Percentiles rank a stretch among this genome's conserved stretches.
These are phyloP conservation scores for Erpetoichthys calabaricus DNA, from an alignment of 2,797 vertebrate species.

Conservation along the genomic window DNA sequence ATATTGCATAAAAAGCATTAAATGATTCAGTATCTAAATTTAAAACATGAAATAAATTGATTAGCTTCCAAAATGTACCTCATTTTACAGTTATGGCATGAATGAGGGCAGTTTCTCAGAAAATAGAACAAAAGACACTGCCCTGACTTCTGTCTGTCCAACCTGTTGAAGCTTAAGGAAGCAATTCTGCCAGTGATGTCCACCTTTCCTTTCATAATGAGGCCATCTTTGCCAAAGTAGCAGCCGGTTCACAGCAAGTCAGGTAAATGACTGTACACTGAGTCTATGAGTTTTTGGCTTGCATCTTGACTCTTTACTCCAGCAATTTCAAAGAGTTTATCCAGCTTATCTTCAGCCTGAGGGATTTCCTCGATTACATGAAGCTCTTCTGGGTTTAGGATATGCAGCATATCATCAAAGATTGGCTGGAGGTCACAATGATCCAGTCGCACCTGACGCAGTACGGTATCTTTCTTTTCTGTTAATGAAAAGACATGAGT, in stretches of 20 bases:
- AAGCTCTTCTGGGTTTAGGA: slow-evolving; percentile 88
- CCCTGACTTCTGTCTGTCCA: too few relatives aligned
- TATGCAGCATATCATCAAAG: slow-evolving; percentile 94
- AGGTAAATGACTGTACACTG: slow-evolving; percentile 89
- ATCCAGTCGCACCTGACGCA: slow-evolving; percentile 89
- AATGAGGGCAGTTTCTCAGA: too few relatives aligned
- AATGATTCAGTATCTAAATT: too few relatives aligned
- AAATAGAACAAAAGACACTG: too few relatives aligned
- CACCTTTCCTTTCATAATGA: too few relatives aligned
- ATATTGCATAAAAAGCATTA: too few relatives aligned
- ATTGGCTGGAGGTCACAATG: slow-evolving; percentile 93
- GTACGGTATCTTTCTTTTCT: slow-evolving; percentile 97
- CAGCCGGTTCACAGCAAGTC: slow-evolving; percentile 64
- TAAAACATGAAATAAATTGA: too few relatives aligned
- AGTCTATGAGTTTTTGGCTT: slow-evolving; percentile 91
- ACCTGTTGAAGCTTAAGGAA: too few relatives aligned
- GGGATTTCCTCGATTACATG: slow-evolving; percentile 77
- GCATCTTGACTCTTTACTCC: slow-evolving; percentile 95
- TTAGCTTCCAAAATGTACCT: too few relatives aligned
- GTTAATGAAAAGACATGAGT: slow-evolving; percentile 6
- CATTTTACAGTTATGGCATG: too few relatives aligned
- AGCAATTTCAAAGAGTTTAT: slow-evolving; percentile 83
- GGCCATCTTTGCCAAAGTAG: neutral
- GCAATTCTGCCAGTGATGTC: too few relatives aligned
- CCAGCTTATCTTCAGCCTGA: slow-evolving; percentile 83